Percentiles rank a stretch among this genome's conserved stretches.
Conservation (phyloP, 2,113 vertebrate species). For the Parus major region DNA sequence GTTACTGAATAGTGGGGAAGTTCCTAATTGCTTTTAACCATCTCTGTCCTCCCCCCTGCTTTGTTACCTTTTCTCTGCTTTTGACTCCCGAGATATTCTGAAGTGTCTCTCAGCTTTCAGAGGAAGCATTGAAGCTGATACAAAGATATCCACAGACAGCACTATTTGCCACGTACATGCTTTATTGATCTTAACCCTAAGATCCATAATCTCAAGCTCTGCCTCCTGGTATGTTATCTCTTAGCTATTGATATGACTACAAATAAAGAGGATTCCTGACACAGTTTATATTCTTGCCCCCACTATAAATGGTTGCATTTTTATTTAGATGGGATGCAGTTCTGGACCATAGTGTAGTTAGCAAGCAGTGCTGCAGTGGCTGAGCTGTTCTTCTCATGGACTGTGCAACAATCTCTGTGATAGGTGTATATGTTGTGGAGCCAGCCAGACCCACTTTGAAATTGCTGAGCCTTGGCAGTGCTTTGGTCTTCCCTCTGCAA, state of each 20-base stretch:
- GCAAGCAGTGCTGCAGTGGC: not conserved
- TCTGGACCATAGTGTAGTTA: not conserved
- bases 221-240: not conserved
- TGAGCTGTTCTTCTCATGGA: not conserved
- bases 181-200: not conserved
- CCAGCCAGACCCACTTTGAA: not conserved
- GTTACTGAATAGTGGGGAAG: not conserved
- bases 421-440: not conserved
- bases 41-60: not conserved
- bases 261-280: not conserved
- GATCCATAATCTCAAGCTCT: not conserved
- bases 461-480: not conserved
- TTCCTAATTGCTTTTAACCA: slow-evolving; percentile 35
- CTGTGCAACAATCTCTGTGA: not conserved
- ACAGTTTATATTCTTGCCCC: not conserved
- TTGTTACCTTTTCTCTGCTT: slow-evolving; percentile 9
- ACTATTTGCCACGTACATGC: not conserved
- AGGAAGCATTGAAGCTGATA: not conserved
- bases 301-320: not conserved
- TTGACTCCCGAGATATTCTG: not conserved
- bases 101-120: not conserved
- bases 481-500: not conserved
- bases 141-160: not conserved
- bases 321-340: not conserved
- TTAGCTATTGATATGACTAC: not conserved